Evolutionary conservation across 2,113 vertebrate species (phyloP).

Genomic region (Nycticorax nycticorax): DNA sequence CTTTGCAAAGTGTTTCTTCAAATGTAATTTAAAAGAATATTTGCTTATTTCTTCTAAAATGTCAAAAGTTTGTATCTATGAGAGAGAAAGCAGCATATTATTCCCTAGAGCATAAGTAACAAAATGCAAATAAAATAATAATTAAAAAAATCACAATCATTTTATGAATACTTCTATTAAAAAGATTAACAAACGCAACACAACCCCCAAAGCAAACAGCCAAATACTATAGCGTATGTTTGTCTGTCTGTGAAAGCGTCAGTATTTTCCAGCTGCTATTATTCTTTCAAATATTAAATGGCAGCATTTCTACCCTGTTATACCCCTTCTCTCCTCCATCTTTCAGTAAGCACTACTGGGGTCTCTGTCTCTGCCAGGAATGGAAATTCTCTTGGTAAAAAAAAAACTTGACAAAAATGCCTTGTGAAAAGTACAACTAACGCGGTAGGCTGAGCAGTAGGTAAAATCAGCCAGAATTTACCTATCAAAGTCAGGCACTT

Average conservation of each 20-base stretch:
- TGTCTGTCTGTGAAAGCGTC: neutral
- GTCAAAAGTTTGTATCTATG: neutral
- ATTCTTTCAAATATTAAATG: neutral
- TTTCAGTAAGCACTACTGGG: neutral
- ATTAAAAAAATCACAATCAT: neutral
- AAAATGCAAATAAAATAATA: neutral
- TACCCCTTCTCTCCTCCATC: neutral
- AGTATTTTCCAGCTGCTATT: neutral
- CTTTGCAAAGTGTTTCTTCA: neutral
- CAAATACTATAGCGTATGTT: neutral
- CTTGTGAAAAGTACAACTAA: neutral
- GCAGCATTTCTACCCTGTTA: neutral
- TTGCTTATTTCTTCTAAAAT: neutral
- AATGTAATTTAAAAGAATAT: neutral
- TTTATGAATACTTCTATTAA: neutral
- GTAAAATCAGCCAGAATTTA: neutral
- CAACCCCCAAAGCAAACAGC: neutral
- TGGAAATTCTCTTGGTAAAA: neutral
- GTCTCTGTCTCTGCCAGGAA: neutral
- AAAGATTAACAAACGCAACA: neutral
- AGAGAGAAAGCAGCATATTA: neutral
- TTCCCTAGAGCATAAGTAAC: neutral
- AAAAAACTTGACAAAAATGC: neutral
- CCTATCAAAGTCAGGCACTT: neutral
- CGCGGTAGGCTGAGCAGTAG: neutral